These are phyloP conservation scores for Poicephalus meyeri DNA, from an alignment of 2,113 vertebrate genomes.

Conservation along the genomic window DNA sequence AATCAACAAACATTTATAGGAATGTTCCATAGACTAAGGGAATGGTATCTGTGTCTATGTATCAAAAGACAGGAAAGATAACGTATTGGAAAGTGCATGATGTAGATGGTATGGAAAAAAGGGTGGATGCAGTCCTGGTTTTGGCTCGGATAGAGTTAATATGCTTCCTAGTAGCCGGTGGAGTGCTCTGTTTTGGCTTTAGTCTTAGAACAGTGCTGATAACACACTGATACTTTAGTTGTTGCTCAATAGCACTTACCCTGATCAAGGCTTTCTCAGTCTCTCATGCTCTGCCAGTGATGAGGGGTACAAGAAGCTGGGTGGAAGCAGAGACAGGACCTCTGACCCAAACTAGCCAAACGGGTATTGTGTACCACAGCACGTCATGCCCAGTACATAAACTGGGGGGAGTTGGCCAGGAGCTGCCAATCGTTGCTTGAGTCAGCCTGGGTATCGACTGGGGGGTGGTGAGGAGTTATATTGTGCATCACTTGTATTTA, in stretches of 20 bases:
- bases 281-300: neutral
- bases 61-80: neutral
- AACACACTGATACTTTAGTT: neutral
- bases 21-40: neutral
- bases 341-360: neutral
- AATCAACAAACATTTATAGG: neutral
- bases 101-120: neutral
- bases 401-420: neutral
- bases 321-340: neutral
- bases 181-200: neutral
- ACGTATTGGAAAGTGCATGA: neutral
- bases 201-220: neutral
- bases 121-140: neutral
- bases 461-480: neutral
- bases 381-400: neutral
- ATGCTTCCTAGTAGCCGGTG: neutral
- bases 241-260: neutral
- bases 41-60: neutral
- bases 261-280: neutral
- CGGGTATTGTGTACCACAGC: neutral
- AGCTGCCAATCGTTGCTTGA: neutral
- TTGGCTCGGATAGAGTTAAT: neutral
- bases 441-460: neutral
- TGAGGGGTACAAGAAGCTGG: neutral
- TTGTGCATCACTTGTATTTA: neutral